These are phyloP conservation scores for Hyposoter didymator DNA, from an alignment of 2,888 invertebrate genomes.

Conservation along the genomic window DNA sequence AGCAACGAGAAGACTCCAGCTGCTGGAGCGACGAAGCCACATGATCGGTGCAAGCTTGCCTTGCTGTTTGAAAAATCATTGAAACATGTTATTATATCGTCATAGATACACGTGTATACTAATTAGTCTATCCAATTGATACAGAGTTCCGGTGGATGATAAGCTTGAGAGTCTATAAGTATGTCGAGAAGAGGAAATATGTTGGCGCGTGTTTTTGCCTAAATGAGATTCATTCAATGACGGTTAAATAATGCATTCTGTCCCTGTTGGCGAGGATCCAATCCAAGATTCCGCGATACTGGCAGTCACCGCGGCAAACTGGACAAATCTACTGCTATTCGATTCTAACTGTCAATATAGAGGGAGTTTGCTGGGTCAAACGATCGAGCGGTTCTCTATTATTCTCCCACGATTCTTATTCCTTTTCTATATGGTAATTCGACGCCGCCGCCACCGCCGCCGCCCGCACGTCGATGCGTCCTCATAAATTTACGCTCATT, in stretches of 20 bases:
- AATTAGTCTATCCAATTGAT: neutral
- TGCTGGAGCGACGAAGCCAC: constrained; percentile 48
- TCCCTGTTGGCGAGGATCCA: constrained; percentile 71
- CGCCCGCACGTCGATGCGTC: neutral
- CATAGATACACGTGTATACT: neutral
- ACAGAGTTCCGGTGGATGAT: neutral
- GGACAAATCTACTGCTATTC: constrained; percentile 54
- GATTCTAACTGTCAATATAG: constrained; percentile 64
- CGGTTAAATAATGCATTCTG: constrained; percentile 66
- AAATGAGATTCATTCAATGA: constrained; percentile 51
- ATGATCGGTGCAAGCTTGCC: constrained; percentile 52
- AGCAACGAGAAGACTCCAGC: constrained; percentile 58
- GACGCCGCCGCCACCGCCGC: no score
- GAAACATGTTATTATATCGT: constrained; percentile 4
- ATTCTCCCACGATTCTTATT: constrained; percentile 10
- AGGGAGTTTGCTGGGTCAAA: constrained; percentile 49
- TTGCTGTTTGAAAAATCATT: constrained; percentile 37
- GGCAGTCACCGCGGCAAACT: constrained; percentile 55
- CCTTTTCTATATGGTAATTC: constrained; percentile 12
- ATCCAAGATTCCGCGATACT: constrained; percentile 68
- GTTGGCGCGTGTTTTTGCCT: neutral
- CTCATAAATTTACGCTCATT: neutral
- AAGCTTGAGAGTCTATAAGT: neutral
- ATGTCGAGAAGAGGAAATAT: constrained; percentile 2
- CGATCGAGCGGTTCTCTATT: constrained; percentile 39